A percentile compares a stretch with the other conserved stretches of the same genome.
Conservation (phyloP, 2,113 vertebrate genomes). For the Ceyx melanurus region DNA sequence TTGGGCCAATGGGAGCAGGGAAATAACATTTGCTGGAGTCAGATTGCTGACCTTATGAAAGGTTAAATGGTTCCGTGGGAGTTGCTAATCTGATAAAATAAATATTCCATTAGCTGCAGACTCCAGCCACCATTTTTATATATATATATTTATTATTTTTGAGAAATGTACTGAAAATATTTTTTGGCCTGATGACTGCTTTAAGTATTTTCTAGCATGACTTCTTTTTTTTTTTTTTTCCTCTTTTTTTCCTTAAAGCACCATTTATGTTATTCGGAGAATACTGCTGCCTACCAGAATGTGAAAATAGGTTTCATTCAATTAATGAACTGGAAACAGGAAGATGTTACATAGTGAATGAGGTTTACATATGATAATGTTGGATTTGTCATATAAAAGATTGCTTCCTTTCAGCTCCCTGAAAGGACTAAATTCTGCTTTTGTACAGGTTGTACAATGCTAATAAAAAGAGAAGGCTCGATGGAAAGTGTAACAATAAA, state of each 20-base stretch:
- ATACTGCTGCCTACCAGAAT: conserved; percentile 57
- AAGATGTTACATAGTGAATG: conserved; percentile 76
- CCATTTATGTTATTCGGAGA: conserved; percentile 56
- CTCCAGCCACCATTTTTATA: background rate
- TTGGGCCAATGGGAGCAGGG: background rate
- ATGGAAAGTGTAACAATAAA: conserved; percentile 66
- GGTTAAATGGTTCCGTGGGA: background rate
- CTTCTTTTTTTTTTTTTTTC: background rate
- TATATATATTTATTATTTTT: background rate
- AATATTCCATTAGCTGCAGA: background rate
- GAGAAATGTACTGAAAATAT: background rate
- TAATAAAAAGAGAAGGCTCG: conserved; percentile 70
- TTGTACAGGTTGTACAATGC: conserved; percentile 65
- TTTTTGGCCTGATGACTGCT: background rate
- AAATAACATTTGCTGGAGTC: rapidly evolving
- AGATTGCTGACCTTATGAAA: background rate
- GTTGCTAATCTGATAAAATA: background rate
- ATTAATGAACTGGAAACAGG: conserved; percentile 80
- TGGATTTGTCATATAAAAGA: conserved; percentile 76
- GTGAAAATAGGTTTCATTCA: conserved; percentile 74
- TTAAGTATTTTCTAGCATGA: conserved; percentile 29
- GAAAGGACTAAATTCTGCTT: conserved; percentile 74
- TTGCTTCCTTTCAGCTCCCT: conserved; percentile 68
- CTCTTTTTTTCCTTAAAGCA: background rate
- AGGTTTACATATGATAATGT: conserved; percentile 78